phyloP scores from a whole-genome alignment of 1,140 invertebrate species.

The Dreissena rostriformis region DNA sequence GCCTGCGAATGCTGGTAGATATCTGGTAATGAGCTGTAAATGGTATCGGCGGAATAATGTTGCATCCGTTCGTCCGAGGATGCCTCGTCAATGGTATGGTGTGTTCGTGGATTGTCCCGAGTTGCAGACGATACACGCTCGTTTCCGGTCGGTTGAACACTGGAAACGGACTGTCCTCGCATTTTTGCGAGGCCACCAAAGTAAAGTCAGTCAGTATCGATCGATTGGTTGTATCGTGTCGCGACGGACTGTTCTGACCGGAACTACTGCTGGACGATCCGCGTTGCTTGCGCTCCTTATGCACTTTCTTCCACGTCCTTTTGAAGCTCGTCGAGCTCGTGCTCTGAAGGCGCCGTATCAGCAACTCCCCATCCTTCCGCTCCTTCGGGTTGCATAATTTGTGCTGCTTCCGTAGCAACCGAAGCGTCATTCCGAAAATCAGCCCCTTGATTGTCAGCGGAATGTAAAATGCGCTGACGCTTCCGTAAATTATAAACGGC shows the following conservation, averaged over 20 bases:
- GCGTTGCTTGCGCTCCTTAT: constrained; percentile 14
- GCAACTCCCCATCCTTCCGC: constrained; percentile 62
- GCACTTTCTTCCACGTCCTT: constrained; percentile 12
- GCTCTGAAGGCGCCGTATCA: constrained; percentile 65
- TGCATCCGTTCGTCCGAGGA: background rate
- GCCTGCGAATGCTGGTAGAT: background rate
- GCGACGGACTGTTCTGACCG: background rate
- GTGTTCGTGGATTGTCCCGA: constrained; percentile 9
- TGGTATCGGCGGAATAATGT: background rate
- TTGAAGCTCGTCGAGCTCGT: constrained; percentile 25
- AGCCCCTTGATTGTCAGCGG: constrained; percentile 95
- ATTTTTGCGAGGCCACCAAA: no score
- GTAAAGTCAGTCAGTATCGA: no score
- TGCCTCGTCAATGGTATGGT: constrained; percentile 27
- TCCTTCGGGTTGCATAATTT: constrained; percentile 53
- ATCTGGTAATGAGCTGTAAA: background rate
- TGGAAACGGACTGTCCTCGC: background rate
- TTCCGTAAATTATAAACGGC: constrained; percentile 92
- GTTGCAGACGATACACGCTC: constrained; percentile 30
- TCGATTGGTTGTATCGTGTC: background rate
- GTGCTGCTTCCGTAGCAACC: constrained; percentile 72
- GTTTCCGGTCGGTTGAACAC: background rate
- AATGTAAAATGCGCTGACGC: constrained; percentile 96
- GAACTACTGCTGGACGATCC: background rate
- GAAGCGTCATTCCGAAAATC: constrained; percentile 94